Base-by-base conservation (phyloP, 2,888 invertebrate species). In the Parnassius mnemosyne region DNA sequence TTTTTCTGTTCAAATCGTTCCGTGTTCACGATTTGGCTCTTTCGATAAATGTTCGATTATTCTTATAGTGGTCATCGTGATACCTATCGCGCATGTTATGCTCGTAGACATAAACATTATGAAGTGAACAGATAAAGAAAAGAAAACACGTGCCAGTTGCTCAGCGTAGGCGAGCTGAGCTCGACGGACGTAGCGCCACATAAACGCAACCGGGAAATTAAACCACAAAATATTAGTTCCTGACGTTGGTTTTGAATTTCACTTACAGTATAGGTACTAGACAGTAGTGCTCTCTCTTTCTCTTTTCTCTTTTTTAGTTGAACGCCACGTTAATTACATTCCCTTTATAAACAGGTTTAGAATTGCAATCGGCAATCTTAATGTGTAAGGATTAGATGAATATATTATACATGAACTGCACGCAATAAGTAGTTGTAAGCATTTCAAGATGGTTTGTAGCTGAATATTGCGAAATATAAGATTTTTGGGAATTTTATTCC, bases 101-200 rank as follows among this genome's bases (percentile, higher is more conserved):
- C 69, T 41, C 53, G 60, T 46, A 53, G 53, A 60, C 74, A 66
- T 65, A 70, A 66, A 61, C 60, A 66, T 64, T 63, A 55, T 54
- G 60, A 65, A 69, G 57, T 68, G 66, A 65, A 65, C 66, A 34
- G 34, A 34, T 34, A 7, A 34, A 5, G 34, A 7, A 52, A 43
- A 60, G 63, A 75, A 76, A 78, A 77, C 82, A 81, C 81, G 79
- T 81, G 83, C 71, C 75, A 64, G 64, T 41, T 61, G 51, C 52
- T 61, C 63, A 50, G 73, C 74, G 77, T 74, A 71, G 73, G 75
- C 69, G 72, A 67, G 65, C 67, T 66, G 68, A 69, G 71, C 70
- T 68, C 66, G 16, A 49, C 44, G 42, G 25, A 41, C 58, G 51
- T 13, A 42, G 34, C 46, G 25, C 41, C 54, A 51, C 55, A 12